Evolutionary conservation across 2,888 invertebrate species (phyloP), one percentile per base, ranked within the genome.

Genomic region (Agrenia bidenticulata): DNA sequence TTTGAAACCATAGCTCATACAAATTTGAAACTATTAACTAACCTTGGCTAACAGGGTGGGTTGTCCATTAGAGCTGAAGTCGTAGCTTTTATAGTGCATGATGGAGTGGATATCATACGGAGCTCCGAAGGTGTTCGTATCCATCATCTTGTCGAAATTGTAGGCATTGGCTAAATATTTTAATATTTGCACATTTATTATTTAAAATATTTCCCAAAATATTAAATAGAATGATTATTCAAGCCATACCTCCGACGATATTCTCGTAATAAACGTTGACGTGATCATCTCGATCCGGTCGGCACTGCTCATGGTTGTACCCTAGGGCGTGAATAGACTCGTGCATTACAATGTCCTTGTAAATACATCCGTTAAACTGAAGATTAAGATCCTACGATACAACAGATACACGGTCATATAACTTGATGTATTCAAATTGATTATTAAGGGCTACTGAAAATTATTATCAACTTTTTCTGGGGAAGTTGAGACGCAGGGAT

Each of bases 271-370:
- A 54, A 57, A 71, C 60, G 32, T 68, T 51, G 23, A 71, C 64
- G 39, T 56, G 51, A 39, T 66, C 62, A 51, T 70, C 70, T n/a
- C 70, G 54, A 42, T 71, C 69, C 1, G 64, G 66, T 1, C 71
- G 39, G 0, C 54, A 61, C n/a, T 71, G 71, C 39, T 71, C 71
- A 49, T 71, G 71, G 24, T 19, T 37, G 37, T 55, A 71, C 0
- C 70, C 49, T 1, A 71, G 27, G 13, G 64, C 64, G 24, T 64
- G 64, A 39, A 64, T 64, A 13, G 39, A 19, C 23, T 64, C 64
- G 39, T 64, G 64, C 49, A 58, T 42, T 23, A 41, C 53, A 19
- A 41, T 41, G 15, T 50, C 49, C 23, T 64, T 58, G 53, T 64
- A 17, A 26, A 64, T 58, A 26, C 64, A 64, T 11, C 64, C 64